Evolutionary conservation across 2,113 vertebrate genomes (phyloP).

Genomic region (Pygathrix nemaeus): DNA sequence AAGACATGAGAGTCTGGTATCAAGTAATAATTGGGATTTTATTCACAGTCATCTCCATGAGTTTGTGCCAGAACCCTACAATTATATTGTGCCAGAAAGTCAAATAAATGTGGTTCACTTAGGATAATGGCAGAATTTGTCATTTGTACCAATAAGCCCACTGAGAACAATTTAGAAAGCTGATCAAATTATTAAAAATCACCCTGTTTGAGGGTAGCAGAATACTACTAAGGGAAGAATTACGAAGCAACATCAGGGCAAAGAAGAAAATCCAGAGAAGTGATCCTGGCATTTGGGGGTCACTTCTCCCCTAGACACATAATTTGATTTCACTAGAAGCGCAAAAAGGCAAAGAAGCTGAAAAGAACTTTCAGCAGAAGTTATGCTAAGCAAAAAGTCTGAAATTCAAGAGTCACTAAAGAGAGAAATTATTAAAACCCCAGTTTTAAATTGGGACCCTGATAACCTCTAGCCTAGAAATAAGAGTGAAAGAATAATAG

Average conservation of each 20-base stretch:
- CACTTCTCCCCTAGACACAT: neutral
- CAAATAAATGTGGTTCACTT: neutral
- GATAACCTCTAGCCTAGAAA: neutral
- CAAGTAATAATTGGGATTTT: neutral
- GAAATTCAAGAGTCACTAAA: neutral
- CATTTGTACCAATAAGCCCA: neutral
- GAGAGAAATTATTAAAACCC: neutral
- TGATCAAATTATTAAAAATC: neutral
- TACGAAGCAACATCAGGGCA: neutral
- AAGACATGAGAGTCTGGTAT: neutral
- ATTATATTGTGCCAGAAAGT: neutral
- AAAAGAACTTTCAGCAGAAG: neutral
- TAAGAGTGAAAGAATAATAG: slow-evolving; percentile 5
- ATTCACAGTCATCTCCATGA: neutral
- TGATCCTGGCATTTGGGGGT: neutral
- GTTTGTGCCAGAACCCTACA: neutral
- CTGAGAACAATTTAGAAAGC: neutral
- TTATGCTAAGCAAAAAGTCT: neutral
- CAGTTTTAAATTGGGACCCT: neutral
- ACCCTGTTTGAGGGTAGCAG: neutral
- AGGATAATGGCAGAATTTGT: neutral
- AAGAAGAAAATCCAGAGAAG: neutral
- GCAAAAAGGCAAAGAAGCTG: neutral
- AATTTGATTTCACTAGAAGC: neutral
- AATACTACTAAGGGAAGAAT: neutral